Evolutionary conservation across 2,888 invertebrate species (phyloP), one percentile per base, ranked within the genome.

Genomic region (Lepetodrilus schrolli): DNA sequence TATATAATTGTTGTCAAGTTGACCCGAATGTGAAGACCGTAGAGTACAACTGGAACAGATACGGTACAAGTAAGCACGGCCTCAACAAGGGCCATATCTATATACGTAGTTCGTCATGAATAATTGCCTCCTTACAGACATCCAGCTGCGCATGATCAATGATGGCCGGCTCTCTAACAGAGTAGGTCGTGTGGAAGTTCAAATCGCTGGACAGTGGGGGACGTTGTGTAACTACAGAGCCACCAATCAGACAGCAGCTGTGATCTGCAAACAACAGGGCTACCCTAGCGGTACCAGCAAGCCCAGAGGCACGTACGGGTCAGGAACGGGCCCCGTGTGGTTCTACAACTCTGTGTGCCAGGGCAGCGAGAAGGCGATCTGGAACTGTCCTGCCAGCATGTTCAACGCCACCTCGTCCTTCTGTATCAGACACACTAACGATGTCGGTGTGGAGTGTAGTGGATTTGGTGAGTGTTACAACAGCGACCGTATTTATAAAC

Each of bases 381-480:
- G 82, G 80, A 80, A 80, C 0, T 84, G 84, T 73, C 77, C 78
- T 1, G 80, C 80, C 71, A 79, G 80, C 21, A 79, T 78, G 13
- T 82, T 82, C 75, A 82, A 82, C 58, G 81, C 77, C 4, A 82
- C 80, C 8, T 80, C 79, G 23, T 78, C 78, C 0, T 80, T 80
- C 4, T 83, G 82, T 70, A 72, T 78, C 21, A 80, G 80, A 8
- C 81, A 81, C 51, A 74, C 79, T 65, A 79, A 82, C 74, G 83
- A 83, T 65, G 85, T 83, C 13, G 78, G 82, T 26, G 85, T 85
- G 26, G 80, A 80, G 38, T 85, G 85, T 71, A 83, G 82, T n/a
- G 83, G 81, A 51, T 75, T 78, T 73, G 82, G 85, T 84, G 74
- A 71, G 58, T 13, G 17, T n/a, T n/a, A n/a, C n/a, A n/a, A n/a